Evolutionary conservation across 1,140 invertebrate genomes (phyloP).

Genomic region (Cylas formicarius): DNA sequence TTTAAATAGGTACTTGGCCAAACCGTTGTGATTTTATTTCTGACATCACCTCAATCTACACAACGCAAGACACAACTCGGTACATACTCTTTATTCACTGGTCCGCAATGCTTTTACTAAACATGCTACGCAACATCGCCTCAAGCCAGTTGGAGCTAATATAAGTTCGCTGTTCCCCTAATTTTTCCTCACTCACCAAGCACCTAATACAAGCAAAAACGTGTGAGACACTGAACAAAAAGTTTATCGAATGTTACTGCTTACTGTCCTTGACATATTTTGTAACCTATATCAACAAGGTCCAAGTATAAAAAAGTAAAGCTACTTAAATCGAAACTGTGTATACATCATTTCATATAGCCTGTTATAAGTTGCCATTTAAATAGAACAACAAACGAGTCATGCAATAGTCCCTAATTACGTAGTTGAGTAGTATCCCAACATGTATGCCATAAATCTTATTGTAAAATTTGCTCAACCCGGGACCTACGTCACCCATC

Average conservation of each 20-base stretch:
- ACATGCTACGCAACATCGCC: constrained; percentile 23
- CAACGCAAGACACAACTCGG: too few species aligned
- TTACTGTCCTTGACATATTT: constrained; percentile 3
- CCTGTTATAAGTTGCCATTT: too few species aligned
- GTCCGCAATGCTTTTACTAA: constrained; percentile 21
- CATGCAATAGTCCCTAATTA: too few species aligned
- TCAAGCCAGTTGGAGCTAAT: constrained; percentile 23
- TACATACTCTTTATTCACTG: constrained; percentile 20
- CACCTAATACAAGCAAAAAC: constrained; percentile 17
- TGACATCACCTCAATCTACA: too few species aligned
- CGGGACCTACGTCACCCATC: too few species aligned
- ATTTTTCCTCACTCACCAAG: constrained; percentile 9
- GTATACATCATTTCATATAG: too few species aligned
- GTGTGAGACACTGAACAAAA: background rate
- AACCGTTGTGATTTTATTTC: too few species aligned
- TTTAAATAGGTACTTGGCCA: too few species aligned
- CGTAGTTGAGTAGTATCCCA: too few species aligned
- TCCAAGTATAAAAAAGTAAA: constrained; percentile 12
- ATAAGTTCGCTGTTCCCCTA: constrained; percentile 15
- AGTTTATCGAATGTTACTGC: constrained; percentile 1
- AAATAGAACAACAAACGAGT: too few species aligned
- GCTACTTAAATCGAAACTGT: constrained; percentile 6
- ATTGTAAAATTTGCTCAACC: constrained; percentile 1
- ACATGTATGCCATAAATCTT: too few species aligned
- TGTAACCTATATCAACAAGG: background rate